phyloP scores from a whole-genome alignment of 2,888 invertebrate genomes.

The Pollenia angustigena region DNA sequence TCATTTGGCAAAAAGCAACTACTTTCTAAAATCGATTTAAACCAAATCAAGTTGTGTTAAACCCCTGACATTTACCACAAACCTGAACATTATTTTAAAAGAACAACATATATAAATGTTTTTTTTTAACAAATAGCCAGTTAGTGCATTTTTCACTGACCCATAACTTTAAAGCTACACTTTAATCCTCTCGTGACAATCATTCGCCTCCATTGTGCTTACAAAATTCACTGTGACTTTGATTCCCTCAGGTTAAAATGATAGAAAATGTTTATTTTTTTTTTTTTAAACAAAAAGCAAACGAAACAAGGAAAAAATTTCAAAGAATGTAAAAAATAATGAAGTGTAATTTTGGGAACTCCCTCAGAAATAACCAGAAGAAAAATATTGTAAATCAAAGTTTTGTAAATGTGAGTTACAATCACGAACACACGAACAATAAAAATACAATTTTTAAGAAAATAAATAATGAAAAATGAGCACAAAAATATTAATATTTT shows the following conservation, averaged over 20 bases:
- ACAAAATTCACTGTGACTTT: background rate
- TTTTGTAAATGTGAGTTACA: background rate
- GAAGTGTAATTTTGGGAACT: conserved; percentile 19
- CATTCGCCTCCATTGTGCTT: background rate
- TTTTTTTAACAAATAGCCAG: no score
- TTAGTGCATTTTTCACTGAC: no score
- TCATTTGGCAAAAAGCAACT: no score
- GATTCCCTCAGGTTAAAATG: conserved; percentile 56
- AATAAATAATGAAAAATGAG: conserved; percentile 15
- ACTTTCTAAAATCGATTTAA: no score
- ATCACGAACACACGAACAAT: background rate
- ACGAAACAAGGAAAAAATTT: background rate
- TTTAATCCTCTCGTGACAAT: conserved; percentile 28
- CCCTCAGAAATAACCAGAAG: conserved; percentile 13
- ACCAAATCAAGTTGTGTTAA: no score
- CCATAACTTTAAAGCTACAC: background rate
- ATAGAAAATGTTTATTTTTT: conserved; percentile 31
- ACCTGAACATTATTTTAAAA: no score
- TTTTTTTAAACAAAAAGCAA: background rate
- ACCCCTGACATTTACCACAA: no score
- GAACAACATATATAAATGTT: no score
- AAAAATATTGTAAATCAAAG: conserved; percentile 10
- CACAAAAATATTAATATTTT: conserved; percentile 20
- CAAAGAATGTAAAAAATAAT: conserved; percentile 28
- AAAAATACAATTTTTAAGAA: background rate